phyloP scores from a whole-genome alignment of 2,888 invertebrate genomes.

The Desoria tigrina region DNA sequence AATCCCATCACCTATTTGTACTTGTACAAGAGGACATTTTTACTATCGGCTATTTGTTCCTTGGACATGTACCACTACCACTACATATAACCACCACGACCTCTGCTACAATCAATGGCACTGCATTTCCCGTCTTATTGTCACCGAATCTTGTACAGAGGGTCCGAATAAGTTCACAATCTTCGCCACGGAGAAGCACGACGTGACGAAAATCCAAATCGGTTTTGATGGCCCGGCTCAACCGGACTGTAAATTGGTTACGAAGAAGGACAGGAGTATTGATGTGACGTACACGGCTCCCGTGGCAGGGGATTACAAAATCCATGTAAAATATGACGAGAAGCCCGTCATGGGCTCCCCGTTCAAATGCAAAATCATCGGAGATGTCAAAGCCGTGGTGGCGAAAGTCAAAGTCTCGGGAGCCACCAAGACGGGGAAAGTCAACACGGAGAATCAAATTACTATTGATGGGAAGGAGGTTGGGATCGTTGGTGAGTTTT shows the following conservation, averaged over 20 bases:
- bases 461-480: slow-evolving; percentile 28
- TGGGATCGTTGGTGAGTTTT: slow-evolving; percentile 19
- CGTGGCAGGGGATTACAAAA: slow-evolving; percentile 29
- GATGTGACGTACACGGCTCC: slow-evolving; percentile 26
- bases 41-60: no score
- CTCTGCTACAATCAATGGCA: no score
- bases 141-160: no score
- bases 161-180: slow-evolving; percentile 30
- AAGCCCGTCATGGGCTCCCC: slow-evolving; percentile 27
- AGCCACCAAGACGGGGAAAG: slow-evolving; percentile 21
- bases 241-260: slow-evolving; percentile 27
- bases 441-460: slow-evolving; percentile 25
- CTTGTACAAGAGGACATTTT: no score
- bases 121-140: no score
- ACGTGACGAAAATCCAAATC: slow-evolving; percentile 27
- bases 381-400: slow-evolving; percentile 25
- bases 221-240: slow-evolving; percentile 31
- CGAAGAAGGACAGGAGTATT: slow-evolving; percentile 31
- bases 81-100: no score
- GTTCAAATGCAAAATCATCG: slow-evolving; percentile 25
- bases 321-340: slow-evolving; percentile 29
- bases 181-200: slow-evolving; percentile 24
- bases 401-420: slow-evolving; percentile 24
- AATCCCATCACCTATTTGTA: no score
- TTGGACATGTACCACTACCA: no score